Evolutionary conservation across 92 coral and sea anemone genomes (phyloP).

Genomic region (Parazoanthus atlanticus): DNA sequence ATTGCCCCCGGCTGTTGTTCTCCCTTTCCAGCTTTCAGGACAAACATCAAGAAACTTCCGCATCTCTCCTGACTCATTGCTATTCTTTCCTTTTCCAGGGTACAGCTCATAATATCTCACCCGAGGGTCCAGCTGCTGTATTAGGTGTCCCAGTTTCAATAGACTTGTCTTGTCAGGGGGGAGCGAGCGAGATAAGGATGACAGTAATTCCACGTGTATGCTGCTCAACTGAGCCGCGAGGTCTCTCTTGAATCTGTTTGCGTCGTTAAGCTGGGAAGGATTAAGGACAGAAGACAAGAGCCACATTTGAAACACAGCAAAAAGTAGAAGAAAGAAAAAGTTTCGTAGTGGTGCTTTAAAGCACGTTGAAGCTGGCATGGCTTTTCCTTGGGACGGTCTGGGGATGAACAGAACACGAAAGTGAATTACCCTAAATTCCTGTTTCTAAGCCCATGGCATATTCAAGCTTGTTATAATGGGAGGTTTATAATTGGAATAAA

Average conservation of each 20-base stretch:
- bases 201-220: slow-evolving; percentile 39
- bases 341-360: neutral
- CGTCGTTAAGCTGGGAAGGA: neutral
- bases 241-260: slow-evolving; percentile 33
- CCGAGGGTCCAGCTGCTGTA: neutral
- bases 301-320: neutral
- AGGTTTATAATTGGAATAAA: no score
- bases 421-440: no score
- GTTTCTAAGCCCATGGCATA: no score
- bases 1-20: neutral
- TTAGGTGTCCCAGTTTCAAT: slow-evolving; percentile 35
- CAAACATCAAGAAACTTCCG: slow-evolving; percentile 47
- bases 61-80: neutral
- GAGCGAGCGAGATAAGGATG: slow-evolving; percentile 9
- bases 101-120: slow-evolving; percentile 9
- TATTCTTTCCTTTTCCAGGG: neutral
- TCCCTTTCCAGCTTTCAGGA: slow-evolving; percentile 55
- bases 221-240: slow-evolving; percentile 41
- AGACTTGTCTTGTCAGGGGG: slow-evolving; percentile 34
- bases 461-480: no score
- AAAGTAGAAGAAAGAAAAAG: neutral
- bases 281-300: neutral
- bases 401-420: no score
- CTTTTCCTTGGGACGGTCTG: no score
- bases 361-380: no score